Base-by-base conservation (phyloP, 2,113 vertebrate species). In the Ailurus styani region DNA sequence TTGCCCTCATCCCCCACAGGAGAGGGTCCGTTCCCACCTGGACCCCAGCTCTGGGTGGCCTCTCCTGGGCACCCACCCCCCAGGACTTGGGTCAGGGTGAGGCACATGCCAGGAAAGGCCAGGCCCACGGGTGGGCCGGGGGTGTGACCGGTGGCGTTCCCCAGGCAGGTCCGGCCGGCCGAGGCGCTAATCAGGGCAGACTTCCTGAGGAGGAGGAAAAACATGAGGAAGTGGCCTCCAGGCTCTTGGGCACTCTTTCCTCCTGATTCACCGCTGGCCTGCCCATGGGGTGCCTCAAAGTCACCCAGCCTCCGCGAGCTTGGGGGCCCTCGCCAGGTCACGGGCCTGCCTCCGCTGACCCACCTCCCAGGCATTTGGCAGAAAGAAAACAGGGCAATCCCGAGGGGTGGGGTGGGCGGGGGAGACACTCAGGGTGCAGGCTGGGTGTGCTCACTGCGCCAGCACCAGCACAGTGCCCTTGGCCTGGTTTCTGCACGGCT, bases 161-260 rank as follows among this genome's bases (percentile, higher is more conserved):
- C 83, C 21, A 13, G 0, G 7, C 20, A 40, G 95, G 73, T 11
- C 17, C 4, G 12, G 54, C 10, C 23, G 6, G 55, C 75, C 52
- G 7, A 5, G 50, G 62, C n/a, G 75, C 55, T 62, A 25, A 66
- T 37, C 42, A 70, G 93, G 84, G 45, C 79, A 7, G 60, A 52
- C n/a, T 47, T 10, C 60, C 23, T 0, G 4, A 55, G 13, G 21
- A 81, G 55, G 64, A 17, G 42, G 73, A 34, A 40, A 79, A 11
- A 5, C 47, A 1, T 2, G 0, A 12, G 50, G 90, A 82, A 64
- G 94, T 7, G 20, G 50, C 68, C 55, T 47, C 31, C 23, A 3
- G 72, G 40, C 11, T 87, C n/a, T 10, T 2, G 1, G 11, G 18
- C 3, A 0, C 13, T 0, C 27, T 13, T 57, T 52, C 82, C 85